Percentiles rank a stretch among this genome's conserved stretches.
Evolutionary conservation across 2,113 vertebrate species (phyloP).

Genomic region (Chionis minor): DNA sequence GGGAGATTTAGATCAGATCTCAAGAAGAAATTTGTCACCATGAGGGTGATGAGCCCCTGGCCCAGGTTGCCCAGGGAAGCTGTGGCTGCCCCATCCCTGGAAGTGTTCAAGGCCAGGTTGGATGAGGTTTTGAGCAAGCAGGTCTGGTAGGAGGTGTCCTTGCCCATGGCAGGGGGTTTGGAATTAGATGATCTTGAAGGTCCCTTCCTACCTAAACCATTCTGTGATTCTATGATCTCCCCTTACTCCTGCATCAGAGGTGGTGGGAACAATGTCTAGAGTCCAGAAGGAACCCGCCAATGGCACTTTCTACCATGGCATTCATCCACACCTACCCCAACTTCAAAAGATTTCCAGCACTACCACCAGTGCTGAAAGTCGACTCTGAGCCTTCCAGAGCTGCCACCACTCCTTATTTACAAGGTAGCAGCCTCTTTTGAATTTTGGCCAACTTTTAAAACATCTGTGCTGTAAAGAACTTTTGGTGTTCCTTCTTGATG

Average conservation of each 20-base stretch:
- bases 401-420: not conserved
- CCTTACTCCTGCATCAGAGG: not conserved
- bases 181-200: too few species aligned
- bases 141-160: too few species aligned
- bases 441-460: not conserved
- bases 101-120: too few species aligned
- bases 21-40: too few species aligned
- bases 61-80: too few species aligned
- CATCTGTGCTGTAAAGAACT: not conserved
- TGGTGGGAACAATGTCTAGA: not conserved
- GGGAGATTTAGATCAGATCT: too few species aligned
- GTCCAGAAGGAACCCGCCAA: not conserved
- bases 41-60: too few species aligned
- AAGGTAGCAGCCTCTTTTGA: not conserved
- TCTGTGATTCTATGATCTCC: too few species aligned
- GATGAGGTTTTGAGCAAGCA: too few species aligned
- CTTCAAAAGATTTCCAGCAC: not conserved
- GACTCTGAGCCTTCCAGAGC: not conserved
- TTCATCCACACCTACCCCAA: accelerated
- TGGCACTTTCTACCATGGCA: not conserved
- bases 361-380: accelerated
- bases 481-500: accelerated
- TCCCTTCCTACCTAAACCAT: too few species aligned
- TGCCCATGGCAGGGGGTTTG: too few species aligned
- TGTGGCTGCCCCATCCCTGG: too few species aligned